Percentiles rank a stretch among this genome's conserved stretches.
These are phyloP conservation scores for Atta colombica DNA, from an alignment of 1,140 invertebrate genomes.

Conservation along the genomic window DNA sequence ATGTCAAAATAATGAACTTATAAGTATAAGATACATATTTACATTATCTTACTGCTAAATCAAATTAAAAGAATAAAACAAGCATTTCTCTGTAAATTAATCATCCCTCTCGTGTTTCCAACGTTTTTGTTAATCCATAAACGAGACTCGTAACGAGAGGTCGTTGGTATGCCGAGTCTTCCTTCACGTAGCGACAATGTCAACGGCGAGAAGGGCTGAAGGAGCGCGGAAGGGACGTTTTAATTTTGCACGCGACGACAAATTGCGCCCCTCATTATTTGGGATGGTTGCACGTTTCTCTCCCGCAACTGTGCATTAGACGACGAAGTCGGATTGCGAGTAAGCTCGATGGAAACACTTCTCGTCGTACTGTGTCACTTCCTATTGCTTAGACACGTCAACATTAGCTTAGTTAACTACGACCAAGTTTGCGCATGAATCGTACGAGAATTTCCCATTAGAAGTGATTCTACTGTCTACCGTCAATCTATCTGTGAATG, in stretches of 20 bases:
- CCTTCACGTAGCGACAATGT: constrained; percentile 35
- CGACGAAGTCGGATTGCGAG: constrained; percentile 44
- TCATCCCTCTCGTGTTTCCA: background rate
- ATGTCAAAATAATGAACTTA: background rate
- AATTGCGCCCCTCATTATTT: constrained; percentile 74
- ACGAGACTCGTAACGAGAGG: constrained; percentile 50
- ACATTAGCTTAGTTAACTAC: constrained; percentile 66
- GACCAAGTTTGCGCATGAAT: constrained; percentile 48
- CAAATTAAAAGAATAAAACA: background rate
- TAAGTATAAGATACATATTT: background rate
- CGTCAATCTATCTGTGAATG: background rate
- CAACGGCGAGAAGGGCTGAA: constrained; percentile 20
- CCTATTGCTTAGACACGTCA: constrained; percentile 27
- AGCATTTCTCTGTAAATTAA: background rate
- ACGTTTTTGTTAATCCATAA: constrained; percentile 48
- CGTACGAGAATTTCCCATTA: constrained; percentile 16
- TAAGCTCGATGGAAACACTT: constrained; percentile 34
- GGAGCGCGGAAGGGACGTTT: constrained; percentile 62
- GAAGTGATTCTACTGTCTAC: constrained; percentile 10
- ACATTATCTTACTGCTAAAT: background rate
- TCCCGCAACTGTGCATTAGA: constrained; percentile 60
- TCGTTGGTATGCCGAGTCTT: constrained; percentile 46
- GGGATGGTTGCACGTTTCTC: constrained; percentile 63
- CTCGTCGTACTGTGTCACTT: constrained; percentile 2
- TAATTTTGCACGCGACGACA: constrained; percentile 77